Base-by-base conservation (phyloP, 2,888 invertebrate species). In the Abscondita cerata region DNA sequence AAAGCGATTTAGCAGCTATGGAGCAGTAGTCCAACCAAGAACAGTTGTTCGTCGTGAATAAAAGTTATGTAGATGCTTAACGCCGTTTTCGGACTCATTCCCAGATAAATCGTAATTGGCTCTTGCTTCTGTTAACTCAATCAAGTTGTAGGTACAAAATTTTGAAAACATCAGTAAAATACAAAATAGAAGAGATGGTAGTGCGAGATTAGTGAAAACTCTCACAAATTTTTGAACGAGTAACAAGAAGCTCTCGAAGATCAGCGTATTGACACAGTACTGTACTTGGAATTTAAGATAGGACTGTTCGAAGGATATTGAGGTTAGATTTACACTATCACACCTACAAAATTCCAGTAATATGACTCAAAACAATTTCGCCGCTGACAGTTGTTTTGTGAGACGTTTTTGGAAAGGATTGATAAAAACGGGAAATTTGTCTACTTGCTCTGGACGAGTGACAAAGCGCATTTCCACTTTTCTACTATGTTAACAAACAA, bases 311-410 rank as follows among this genome's bases (percentile, higher is more conserved):
- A 25, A 25, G 6, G 25, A 25, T 25, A 25, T 25, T 25, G 25
- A 25, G 25, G 36, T 36, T 36, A 36, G 36, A 36, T n/a, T 36
- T 36, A 9, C 36, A 36, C 36, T 36, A 36, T 36, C 36, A 36
- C 12, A 4, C 36, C 11, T 36, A 36, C 36, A 36, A 12, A 36
- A 36, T 36, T 36, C 36, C 2, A 25, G 25, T 25, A 6, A 6
- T 25, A 4, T 25, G 6, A 25, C 2, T 25, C 4, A 25, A 4
- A 25, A 25, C 25, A 6, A 25, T 25, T 25, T 25, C 25, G 25
- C 25, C n/a, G n/a, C n/a, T n/a, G n/a, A n/a, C n/a, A 33, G 33
- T 8, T 11, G 13, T 36, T 36, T 36, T 36, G 36, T 36, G 36
- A 36, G 11, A 36, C 36, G 36, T 36, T 36, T 36, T 36, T 36